Conservation (phyloP, 2,888 invertebrate genomes). For the Augiades crinisus region DNA sequence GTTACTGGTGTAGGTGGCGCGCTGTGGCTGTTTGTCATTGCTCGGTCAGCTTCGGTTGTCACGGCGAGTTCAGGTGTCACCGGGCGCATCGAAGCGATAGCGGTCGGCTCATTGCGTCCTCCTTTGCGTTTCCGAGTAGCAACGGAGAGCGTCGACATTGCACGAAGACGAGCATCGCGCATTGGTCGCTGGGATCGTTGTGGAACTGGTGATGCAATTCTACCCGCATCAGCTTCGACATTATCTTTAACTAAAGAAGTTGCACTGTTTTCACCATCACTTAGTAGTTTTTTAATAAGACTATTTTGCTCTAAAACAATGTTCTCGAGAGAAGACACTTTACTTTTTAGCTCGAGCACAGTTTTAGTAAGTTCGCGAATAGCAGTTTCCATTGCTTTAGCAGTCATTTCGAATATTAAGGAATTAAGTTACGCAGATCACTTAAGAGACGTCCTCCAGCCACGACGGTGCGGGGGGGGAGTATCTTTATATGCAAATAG, state of each 20-base stretch:
- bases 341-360: not conserved
- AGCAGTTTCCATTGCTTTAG: not conserved
- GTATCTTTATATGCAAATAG: too few relatives aligned
- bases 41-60: not conserved
- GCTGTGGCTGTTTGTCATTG: not conserved
- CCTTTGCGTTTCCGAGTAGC: not conserved
- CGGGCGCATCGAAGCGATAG: not conserved
- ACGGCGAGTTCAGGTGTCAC: not conserved
- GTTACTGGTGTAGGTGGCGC: not conserved
- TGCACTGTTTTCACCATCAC: not conserved
- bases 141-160: not conserved
- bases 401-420: not conserved
- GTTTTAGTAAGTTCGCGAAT: not conserved
- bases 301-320: not conserved
- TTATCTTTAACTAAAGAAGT: not conserved
- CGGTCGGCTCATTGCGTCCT: not conserved
- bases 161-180: not conserved
- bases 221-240: not conserved
- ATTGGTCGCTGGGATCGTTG: not conserved
- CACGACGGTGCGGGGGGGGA: too few relatives aligned
- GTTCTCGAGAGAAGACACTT: not conserved
- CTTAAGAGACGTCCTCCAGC: not conserved
- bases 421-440: not conserved
- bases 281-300: not conserved
- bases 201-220: too few relatives aligned